Evolutionary conservation across 1,140 invertebrate genomes (phyloP).

Genomic region (Heliconius himera): DNA sequence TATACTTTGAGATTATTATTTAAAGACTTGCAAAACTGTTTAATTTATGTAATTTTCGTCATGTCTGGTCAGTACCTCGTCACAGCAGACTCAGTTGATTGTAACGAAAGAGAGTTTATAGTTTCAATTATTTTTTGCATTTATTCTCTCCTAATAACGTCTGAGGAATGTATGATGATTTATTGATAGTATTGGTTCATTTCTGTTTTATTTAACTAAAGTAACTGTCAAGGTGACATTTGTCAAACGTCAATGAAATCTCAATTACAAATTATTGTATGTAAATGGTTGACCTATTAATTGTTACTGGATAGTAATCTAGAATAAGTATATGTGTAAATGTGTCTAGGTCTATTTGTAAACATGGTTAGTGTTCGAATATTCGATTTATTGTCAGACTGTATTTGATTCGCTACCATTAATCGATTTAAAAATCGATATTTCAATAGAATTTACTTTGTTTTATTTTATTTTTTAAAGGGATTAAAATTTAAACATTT

Average conservation of each 20-base stretch:
- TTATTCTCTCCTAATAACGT: background rate
- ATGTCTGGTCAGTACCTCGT: background rate
- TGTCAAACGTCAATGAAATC: background rate
- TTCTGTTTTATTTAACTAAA: background rate
- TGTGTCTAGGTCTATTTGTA: slow-evolving; percentile 25
- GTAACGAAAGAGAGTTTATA: background rate
- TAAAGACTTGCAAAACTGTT: background rate
- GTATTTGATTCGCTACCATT: background rate
- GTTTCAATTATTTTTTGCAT: background rate
- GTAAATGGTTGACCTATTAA: slow-evolving; percentile 18
- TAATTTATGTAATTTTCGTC: background rate
- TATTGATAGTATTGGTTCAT: background rate
- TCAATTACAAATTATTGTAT: slow-evolving; percentile 2
- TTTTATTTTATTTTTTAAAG: background rate
- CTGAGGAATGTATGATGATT: background rate
- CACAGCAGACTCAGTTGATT: background rate
- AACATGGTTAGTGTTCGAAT: slow-evolving; percentile 7
- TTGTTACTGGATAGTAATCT: slow-evolving; percentile 30
- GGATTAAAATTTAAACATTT: background rate
- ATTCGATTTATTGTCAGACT: slow-evolving; percentile 12
- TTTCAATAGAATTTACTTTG: background rate
- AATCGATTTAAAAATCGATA: background rate
- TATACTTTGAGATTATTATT: background rate
- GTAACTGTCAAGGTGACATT: background rate
- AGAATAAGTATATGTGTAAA: slow-evolving; percentile 28